Percentiles rank a stretch among this genome's conserved stretches.
These are phyloP conservation scores for Podarcis siculus DNA, from an alignment of 2,797 vertebrate species.

Conservation along the genomic window DNA sequence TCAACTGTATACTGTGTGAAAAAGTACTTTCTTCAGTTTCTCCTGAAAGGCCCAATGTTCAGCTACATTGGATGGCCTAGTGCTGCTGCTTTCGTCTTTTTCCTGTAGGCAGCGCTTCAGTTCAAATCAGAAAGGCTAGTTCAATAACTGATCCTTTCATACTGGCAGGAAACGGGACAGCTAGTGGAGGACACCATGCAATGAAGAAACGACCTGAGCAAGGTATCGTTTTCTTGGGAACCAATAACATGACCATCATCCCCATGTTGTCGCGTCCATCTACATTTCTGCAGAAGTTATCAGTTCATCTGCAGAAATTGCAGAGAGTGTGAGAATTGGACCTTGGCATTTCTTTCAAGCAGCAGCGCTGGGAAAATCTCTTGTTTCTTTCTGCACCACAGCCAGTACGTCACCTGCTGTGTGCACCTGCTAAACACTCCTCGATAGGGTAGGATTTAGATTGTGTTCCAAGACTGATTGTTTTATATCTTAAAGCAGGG, in stretches of 20 bases:
- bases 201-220: conserved; percentile 48
- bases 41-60: no score
- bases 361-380: conserved; percentile 46
- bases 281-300: conserved; percentile 62
- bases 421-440: not conserved
- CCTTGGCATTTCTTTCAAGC: conserved; percentile 67
- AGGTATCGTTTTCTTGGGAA: conserved; percentile 49
- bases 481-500: not conserved
- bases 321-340: conserved; percentile 64
- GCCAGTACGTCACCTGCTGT: conserved; percentile 8
- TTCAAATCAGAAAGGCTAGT: not conserved
- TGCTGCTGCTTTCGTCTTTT: not conserved
- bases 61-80: no score
- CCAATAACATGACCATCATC: conserved; percentile 6
- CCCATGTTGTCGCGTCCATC: conserved; percentile 48
- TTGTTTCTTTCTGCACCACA: conserved; percentile 46
- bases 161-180: conserved; percentile 43
- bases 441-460: not conserved
- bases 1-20: no score
- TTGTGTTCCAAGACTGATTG: not conserved
- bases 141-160: conserved; percentile 18
- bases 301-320: conserved; percentile 72
- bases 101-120: not conserved
- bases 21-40: no score
- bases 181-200: conserved; percentile 13